phyloP scores from a whole-genome alignment of 2,888 invertebrate genomes.

The Strigamia transsilvanica region DNA sequence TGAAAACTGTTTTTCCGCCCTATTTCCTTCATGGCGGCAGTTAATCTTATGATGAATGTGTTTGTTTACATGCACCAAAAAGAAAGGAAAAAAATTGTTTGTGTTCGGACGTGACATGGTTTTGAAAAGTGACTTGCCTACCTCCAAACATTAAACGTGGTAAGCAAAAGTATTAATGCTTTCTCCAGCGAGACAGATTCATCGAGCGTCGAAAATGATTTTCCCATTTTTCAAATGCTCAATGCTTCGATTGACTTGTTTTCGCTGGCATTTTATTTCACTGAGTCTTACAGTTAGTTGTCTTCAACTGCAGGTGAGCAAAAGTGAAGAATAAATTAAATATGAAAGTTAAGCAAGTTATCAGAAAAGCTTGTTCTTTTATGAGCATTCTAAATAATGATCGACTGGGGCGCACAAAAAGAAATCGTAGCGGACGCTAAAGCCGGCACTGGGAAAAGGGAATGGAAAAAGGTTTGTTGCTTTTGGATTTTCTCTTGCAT shows the following conservation, averaged over 20 bases:
- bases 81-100: background rate
- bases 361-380: no score
- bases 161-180: background rate
- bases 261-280: background rate
- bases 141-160: background rate
- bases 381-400: no score
- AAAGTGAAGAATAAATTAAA: no score
- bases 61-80: background rate
- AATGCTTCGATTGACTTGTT: background rate
- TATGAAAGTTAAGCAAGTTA: no score
- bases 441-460: no score
- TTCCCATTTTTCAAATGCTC: background rate
- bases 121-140: conserved; percentile 11
- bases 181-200: background rate
- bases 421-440: no score
- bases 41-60: conserved; percentile 35
- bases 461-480: no score
- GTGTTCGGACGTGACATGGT: background rate
- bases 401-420: no score
- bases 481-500: no score
- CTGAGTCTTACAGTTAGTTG: no score
- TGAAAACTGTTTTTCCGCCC: conserved; percentile 22
- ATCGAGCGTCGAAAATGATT: conserved; percentile 25
- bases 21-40: background rate
- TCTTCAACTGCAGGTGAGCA: no score